A percentile compares a stretch with the other conserved stretches of the same genome.
Conservation (phyloP, 2,797 vertebrate species). For the Cirrhinus molitorella region DNA sequence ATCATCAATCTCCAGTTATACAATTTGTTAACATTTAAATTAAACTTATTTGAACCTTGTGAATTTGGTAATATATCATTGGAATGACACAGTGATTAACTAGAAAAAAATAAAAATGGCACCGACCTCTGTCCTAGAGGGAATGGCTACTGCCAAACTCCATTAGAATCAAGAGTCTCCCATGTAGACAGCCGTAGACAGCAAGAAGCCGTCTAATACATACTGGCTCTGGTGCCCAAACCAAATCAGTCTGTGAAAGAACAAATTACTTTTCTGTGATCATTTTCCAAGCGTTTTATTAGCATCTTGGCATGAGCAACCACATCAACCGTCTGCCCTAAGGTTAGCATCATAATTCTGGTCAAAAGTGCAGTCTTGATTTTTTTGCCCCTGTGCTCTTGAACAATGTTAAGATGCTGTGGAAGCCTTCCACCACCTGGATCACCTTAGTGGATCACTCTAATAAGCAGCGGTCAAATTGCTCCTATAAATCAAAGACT, state of each 20-base stretch:
- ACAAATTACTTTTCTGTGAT: neutral
- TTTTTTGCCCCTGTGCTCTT: constrained; percentile 6
- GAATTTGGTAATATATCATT: neutral
- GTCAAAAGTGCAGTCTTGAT: constrained; percentile 6
- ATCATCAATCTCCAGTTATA: neutral
- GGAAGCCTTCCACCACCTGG: constrained; percentile 71
- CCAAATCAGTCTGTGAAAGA: neutral
- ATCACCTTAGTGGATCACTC: constrained; percentile 75
- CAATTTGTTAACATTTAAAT: neutral
- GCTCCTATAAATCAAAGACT: constrained; percentile 81
- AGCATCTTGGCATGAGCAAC: neutral
- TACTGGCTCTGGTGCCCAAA: neutral
- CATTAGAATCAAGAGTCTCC: neutral
- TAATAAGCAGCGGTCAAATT: constrained; percentile 81
- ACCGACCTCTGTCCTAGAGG: neutral
- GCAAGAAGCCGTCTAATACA: neutral
- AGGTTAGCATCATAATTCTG: constrained; percentile 17
- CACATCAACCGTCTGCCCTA: neutral
- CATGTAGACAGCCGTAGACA: neutral
- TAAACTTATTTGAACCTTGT: neutral
- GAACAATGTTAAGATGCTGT: constrained; percentile 55
- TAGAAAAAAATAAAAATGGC: neutral
- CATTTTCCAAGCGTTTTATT: neutral
- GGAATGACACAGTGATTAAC: neutral
- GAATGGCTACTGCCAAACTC: neutral